These are phyloP conservation scores for Cinara cedri DNA, from an alignment of 2,888 invertebrate species.

Conservation along the genomic window DNA sequence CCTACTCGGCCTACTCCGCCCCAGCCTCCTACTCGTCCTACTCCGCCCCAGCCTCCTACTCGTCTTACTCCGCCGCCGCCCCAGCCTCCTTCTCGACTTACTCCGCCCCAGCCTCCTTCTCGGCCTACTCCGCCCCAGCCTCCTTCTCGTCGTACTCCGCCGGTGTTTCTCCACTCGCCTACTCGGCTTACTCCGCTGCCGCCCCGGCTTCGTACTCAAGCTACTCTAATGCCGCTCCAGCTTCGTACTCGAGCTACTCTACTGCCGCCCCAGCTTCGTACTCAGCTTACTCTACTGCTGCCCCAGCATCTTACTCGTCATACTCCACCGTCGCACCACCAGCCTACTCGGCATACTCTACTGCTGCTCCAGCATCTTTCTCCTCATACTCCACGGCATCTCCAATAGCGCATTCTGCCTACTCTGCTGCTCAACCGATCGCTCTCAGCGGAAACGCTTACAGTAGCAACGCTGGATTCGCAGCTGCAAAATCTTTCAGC, in stretches of 20 bases:
- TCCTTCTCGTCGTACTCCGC: slow-evolving; percentile 3
- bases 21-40: background rate
- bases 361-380: slow-evolving; percentile 5
- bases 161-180: background rate
- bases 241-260: slow-evolving; percentile 8
- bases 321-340: background rate
- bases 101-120: background rate
- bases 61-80: background rate
- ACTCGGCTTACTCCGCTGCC: background rate
- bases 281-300: background rate
- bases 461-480: slow-evolving; percentile 7
- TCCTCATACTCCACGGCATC: background rate
- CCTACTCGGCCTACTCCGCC: background rate
- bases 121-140: background rate
- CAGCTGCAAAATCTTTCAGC: slow-evolving; percentile 2
- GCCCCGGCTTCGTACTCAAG: background rate
- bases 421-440: slow-evolving; percentile 6
- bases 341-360: background rate
- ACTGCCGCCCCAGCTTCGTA: background rate
- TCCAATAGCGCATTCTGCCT: background rate
- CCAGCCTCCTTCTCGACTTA: background rate
- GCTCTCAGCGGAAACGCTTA: background rate
- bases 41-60: background rate
- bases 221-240: background rate
- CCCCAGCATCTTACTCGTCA: background rate